Percentiles rank a stretch among this genome's conserved stretches.
phyloP scores from a whole-genome alignment of 2,888 invertebrate species.

The Cheilosia grossa region DNA sequence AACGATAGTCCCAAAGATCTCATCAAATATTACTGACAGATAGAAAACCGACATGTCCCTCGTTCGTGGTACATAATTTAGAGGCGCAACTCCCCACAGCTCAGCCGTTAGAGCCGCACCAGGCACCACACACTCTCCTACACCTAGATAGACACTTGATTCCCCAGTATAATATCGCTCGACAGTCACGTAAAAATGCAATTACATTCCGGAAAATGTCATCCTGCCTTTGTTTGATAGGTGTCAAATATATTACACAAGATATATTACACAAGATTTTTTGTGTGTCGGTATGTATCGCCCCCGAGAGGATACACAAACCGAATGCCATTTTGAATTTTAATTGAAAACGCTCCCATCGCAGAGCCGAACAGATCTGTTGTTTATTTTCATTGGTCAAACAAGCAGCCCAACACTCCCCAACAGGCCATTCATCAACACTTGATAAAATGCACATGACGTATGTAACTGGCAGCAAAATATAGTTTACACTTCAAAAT shows the following conservation, averaged over 20 bases:
- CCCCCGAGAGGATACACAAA: conserved; percentile 27
- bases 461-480: conserved; percentile 1
- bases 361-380: conserved; percentile 1
- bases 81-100: conserved; percentile 16
- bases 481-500: conserved; percentile 14
- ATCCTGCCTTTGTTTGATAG: conserved; percentile 63
- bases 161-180: conserved; percentile 20
- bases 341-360: conserved; percentile 44
- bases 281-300: conserved; percentile 15
- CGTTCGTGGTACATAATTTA: conserved; percentile 52
- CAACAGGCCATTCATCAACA: conserved; percentile 54
- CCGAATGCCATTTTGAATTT: conserved; percentile 62
- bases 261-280: conserved; percentile 61
- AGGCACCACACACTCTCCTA: neutral
- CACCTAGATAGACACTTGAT: conserved; percentile 25
- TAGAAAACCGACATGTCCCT: conserved; percentile 59
- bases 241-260: conserved; percentile 65
- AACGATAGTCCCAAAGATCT: conserved; percentile 37
- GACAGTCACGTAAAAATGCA: conserved; percentile 80
- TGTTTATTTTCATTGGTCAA: conserved; percentile 72
- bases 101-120: conserved; percentile 17
- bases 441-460: conserved; percentile 43
- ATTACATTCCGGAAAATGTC: conserved; percentile 71
- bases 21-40: conserved; percentile 56
- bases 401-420: conserved; percentile 46